Evolutionary conservation across 2,888 invertebrate genomes (phyloP).

Genomic region (Drosophila neotestacea): DNA sequence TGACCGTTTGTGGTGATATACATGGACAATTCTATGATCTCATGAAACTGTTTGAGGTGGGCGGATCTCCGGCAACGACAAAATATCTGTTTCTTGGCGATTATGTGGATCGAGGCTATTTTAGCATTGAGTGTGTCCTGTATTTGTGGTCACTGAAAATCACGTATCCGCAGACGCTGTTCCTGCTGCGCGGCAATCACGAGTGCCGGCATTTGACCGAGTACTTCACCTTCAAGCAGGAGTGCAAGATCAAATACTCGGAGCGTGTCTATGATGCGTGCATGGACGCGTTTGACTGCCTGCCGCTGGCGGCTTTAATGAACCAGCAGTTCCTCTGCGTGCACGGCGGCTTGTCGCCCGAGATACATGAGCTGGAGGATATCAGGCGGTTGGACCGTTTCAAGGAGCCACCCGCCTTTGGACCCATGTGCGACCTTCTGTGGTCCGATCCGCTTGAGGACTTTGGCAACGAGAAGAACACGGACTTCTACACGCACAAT

Average conservation of each 20-base stretch:
- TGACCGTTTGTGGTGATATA: constrained; percentile 99
- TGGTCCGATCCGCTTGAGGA: constrained; percentile 99
- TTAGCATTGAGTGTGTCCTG: constrained; percentile 93
- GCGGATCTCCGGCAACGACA: constrained; percentile 98
- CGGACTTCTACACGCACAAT: constrained; percentile 99
- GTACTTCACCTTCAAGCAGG: constrained; percentile 99
- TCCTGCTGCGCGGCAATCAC: constrained; percentile 99
- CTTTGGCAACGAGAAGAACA: constrained; percentile 98
- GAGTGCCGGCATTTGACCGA: constrained; percentile 99
- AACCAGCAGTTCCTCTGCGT: constrained; percentile 99
- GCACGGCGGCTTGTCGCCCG: constrained; percentile 99
- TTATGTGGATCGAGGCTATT: constrained; percentile 99
- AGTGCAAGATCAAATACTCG: constrained; percentile 99
- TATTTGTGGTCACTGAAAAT: constrained; percentile 99
- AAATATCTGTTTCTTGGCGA: constrained; percentile 99
- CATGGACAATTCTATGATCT: constrained; percentile 99
- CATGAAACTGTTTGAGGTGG: constrained; percentile 99
- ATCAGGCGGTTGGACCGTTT: constrained; percentile 98
- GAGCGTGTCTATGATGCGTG: constrained; percentile 99
- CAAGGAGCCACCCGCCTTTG: constrained; percentile 99
- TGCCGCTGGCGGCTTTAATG: constrained; percentile 99
- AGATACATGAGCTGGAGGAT: constrained; percentile 99
- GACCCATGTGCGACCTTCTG: constrained; percentile 99
- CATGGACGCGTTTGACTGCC: constrained; percentile 99
- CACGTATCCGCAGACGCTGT: constrained; percentile 98